These are phyloP conservation scores for Promerops cafer DNA, from an alignment of 2,113 vertebrate genomes.

Conservation along the genomic window DNA sequence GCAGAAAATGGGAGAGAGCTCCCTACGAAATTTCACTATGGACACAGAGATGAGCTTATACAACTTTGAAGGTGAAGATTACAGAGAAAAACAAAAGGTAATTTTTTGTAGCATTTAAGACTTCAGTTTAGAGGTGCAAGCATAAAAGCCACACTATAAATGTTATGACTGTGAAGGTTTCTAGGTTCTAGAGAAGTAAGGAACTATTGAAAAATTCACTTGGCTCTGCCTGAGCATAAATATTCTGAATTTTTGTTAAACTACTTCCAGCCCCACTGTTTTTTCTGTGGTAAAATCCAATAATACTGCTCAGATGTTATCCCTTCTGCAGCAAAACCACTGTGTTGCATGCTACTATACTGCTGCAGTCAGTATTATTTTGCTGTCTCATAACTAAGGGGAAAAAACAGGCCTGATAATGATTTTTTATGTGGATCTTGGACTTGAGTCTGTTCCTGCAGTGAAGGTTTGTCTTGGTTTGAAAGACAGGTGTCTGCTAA, in stretches of 20 bases:
- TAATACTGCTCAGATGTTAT: not conserved
- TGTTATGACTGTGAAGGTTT: not conserved
- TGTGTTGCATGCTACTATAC: not conserved
- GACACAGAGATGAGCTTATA: constrained; percentile 88
- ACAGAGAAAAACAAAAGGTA: constrained; percentile 91
- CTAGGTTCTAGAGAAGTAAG: not conserved
- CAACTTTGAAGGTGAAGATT: constrained; percentile 91
- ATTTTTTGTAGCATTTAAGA: not conserved
- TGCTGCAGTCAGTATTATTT: not conserved
- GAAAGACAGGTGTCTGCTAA: not conserved
- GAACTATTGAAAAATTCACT: not conserved
- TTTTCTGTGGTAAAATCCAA: not conserved
- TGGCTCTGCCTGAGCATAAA: not conserved
- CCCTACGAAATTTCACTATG: constrained; percentile 85
- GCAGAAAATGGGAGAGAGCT: constrained; percentile 85
- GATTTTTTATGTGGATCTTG: not conserved
- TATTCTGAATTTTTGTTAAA: not conserved
- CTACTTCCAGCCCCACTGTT: not conserved
- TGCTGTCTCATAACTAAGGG: not conserved
- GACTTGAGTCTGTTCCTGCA: not conserved
- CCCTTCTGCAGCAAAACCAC: not conserved
- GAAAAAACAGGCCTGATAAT: not conserved
- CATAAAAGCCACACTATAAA: not conserved
- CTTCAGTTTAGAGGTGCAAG: not conserved
- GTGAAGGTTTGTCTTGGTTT: not conserved